Percentiles rank a stretch among this genome's conserved stretches.
These are phyloP conservation scores for Ichneumon xanthorius DNA, from an alignment of 2,888 invertebrate genomes.

Conservation along the genomic window DNA sequence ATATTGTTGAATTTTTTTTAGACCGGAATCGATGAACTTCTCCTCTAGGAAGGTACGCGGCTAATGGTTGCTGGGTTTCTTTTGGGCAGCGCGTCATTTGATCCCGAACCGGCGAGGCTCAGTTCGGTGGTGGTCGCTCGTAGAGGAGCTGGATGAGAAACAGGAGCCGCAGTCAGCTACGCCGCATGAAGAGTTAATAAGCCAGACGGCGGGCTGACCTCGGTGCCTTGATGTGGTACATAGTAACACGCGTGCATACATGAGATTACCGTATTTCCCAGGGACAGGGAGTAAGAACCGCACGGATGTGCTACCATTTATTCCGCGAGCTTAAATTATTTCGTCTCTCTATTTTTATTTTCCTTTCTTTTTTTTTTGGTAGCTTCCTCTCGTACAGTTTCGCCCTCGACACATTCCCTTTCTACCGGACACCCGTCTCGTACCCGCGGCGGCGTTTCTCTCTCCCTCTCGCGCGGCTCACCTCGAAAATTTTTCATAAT, in stretches of 20 bases:
- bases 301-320: slow-evolving; percentile 60
- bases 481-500: slow-evolving; percentile 61
- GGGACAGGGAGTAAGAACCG: slow-evolving; percentile 46
- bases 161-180: slow-evolving; percentile 26
- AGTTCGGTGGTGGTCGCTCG: neutral
- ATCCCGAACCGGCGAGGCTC: neutral
- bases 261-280: slow-evolving; percentile 65
- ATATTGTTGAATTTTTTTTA: too few species aligned
- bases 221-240: slow-evolving; percentile 58
- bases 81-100: neutral
- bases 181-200: slow-evolving; percentile 57
- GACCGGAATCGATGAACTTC: too few species aligned
- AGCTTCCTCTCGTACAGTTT: slow-evolving; percentile 42
- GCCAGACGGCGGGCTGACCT: slow-evolving; percentile 48
- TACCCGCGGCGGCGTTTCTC: neutral
- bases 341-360: slow-evolving; percentile 38
- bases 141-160: slow-evolving; percentile 3
- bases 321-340: slow-evolving; percentile 66
- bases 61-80: neutral
- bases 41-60: neutral
- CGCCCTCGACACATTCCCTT: slow-evolving; percentile 46
- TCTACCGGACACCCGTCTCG: slow-evolving; percentile 43
- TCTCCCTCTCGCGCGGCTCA: neutral
- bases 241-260: slow-evolving; percentile 55
- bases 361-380: neutral